Conservation (phyloP, 2,113 vertebrate genomes). For the Dipodomys stephensi region DNA sequence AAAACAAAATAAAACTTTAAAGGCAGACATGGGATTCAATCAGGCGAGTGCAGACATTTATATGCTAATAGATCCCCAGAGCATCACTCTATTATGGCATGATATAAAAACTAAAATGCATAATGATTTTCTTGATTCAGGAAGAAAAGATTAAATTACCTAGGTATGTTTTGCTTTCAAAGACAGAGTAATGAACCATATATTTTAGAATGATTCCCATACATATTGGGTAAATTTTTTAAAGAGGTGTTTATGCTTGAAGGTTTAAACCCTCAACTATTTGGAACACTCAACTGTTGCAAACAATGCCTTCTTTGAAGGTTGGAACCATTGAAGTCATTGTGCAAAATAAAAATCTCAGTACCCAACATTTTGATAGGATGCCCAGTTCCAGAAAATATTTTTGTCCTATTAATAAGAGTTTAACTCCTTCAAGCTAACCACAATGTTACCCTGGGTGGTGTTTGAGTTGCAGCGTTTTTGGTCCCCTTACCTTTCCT, state of each 20-base stretch:
- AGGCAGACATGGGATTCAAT: constrained; percentile 23
- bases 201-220: constrained; percentile 65
- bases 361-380: background rate
- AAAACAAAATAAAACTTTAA: constrained; percentile 72
- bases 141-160: constrained; percentile 65
- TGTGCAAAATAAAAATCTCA: constrained; percentile 56
- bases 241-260: constrained; percentile 70
- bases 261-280: constrained; percentile 59
- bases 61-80: constrained; percentile 56
- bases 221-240: constrained; percentile 54
- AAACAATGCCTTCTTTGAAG: constrained; percentile 66
- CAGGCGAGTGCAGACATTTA: background rate
- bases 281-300: background rate
- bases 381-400: constrained; percentile 51
- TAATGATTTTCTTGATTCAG: constrained; percentile 60
- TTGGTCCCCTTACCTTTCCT: background rate
- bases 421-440: constrained; percentile 56
- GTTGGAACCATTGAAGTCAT: constrained; percentile 29
- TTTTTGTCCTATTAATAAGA: constrained; percentile 59
- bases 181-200: constrained; percentile 44
- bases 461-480: constrained; percentile 28
- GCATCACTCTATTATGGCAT: constrained; percentile 42
- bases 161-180: constrained; percentile 63
- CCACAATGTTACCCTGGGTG: constrained; percentile 15
- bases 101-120: constrained; percentile 68